Conservation (phyloP, 1,140 invertebrate genomes). For the Drosophila novamexicana region DNA sequence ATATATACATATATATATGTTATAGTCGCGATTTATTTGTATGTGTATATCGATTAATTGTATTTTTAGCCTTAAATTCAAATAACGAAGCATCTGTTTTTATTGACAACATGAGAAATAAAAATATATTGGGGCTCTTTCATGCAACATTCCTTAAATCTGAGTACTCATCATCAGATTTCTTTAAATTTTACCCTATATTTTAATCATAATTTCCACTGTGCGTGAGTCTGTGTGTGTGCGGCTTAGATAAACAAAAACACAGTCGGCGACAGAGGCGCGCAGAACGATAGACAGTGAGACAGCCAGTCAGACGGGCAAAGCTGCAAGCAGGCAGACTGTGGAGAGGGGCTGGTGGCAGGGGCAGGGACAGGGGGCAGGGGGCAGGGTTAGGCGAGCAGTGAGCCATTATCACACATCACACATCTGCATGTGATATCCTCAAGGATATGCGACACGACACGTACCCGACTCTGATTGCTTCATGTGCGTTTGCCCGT, state of each 20-base stretch:
- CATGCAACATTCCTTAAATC: too few species aligned
- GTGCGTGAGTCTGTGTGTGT: conserved; percentile 30
- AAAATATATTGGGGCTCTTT: too few species aligned
- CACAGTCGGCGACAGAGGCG: conserved; percentile 22
- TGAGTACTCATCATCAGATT: background rate
- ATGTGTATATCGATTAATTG: too few species aligned
- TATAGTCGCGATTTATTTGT: too few species aligned
- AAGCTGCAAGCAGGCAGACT: conserved; percentile 6
- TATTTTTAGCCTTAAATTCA: too few species aligned
- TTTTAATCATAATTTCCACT: conserved; percentile 22
- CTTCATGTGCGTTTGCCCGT: conserved; percentile 51
- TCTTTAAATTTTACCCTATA: background rate
- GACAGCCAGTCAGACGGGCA: conserved; percentile 7
- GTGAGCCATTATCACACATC: conserved; percentile 82
- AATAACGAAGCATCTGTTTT: too few species aligned
- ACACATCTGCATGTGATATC: conserved; percentile 82
- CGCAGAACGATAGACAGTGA: conserved; percentile 13
- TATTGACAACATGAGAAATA: too few species aligned
- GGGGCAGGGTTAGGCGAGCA: conserved; percentile 9
- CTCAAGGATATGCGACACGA: conserved; percentile 80
- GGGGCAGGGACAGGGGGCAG: background rate
- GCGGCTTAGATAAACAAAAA: conserved; percentile 51
- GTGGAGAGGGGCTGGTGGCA: background rate
- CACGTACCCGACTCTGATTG: conserved; percentile 80
- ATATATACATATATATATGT: too few species aligned